Percentiles rank a stretch among this genome's conserved stretches.
These are phyloP conservation scores for Diorhabda sublineata DNA, from an alignment of 1,140 invertebrate species.

Conservation along the genomic window DNA sequence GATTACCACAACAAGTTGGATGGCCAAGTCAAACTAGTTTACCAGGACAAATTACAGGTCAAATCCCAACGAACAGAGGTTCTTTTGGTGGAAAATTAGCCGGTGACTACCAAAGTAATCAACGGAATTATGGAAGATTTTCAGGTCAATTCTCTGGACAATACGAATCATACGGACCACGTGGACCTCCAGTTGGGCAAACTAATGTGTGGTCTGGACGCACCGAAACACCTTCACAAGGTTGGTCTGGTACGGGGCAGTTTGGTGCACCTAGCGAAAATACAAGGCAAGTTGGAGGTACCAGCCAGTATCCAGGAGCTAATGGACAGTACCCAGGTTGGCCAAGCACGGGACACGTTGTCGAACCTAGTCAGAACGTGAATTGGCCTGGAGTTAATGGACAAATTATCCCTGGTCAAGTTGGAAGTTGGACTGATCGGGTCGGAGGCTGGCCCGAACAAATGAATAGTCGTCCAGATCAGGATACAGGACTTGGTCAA, in stretches of 20 bases:
- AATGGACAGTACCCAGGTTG: background rate
- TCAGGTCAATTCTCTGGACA: conserved; percentile 39
- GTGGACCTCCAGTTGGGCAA: background rate
- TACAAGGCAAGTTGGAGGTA: background rate
- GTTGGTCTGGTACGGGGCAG: background rate
- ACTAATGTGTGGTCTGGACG: background rate
- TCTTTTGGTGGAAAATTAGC: conserved; percentile 33
- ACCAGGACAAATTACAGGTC: conserved; percentile 2
- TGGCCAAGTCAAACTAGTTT: conserved; percentile 3
- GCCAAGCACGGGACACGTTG: background rate
- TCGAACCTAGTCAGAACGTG: background rate
- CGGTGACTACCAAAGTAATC: conserved; percentile 33
- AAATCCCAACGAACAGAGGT: conserved; percentile 4
- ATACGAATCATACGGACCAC: conserved; percentile 28
- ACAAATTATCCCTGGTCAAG: background rate
- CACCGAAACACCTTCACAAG: background rate
- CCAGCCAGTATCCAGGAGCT: conserved; percentile 6
- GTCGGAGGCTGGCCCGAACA: conserved; percentile 16
- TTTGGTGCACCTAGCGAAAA: conserved; percentile 1
- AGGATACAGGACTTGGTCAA: background rate
- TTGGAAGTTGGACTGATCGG: background rate
- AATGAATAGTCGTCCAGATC: conserved; percentile 4
- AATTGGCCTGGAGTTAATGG: too few relatives aligned
- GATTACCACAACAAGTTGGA: background rate
- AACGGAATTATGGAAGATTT: conserved; percentile 33